These are phyloP conservation scores for Eulemur rubriventer DNA, from an alignment of 2,797 vertebrate species.

Conservation along the genomic window DNA sequence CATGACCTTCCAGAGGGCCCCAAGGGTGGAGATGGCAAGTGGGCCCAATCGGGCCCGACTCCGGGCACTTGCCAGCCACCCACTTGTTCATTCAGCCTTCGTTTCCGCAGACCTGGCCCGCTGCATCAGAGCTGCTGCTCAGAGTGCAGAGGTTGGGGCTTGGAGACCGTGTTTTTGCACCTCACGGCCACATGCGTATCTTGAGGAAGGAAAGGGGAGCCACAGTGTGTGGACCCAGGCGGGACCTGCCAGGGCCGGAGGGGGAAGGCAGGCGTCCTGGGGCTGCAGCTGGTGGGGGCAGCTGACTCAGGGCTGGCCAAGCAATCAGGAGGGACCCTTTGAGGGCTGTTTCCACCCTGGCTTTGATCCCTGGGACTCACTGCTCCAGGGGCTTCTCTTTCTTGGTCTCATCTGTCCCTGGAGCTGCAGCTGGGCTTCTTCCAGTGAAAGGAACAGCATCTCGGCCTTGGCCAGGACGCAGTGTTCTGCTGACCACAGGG, in stretches of 20 bases:
- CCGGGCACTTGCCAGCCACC: accelerated
- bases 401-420: neutral
- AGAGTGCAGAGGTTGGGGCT: neutral
- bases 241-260: neutral
- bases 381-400: neutral
- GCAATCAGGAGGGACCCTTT: neutral
- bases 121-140: neutral
- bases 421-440: neutral
- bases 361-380: neutral
- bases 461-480: neutral
- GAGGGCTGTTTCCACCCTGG: neutral
- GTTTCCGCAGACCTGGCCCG: neutral
- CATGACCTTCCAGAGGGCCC: neutral
- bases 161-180: neutral
- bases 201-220: neutral
- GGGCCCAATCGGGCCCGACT: neutral
- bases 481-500: neutral
- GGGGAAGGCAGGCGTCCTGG: accelerated
- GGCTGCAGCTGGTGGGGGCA: too few species aligned
- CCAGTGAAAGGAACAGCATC: neutral
- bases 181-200: neutral
- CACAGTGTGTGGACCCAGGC: neutral
- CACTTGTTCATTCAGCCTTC: too few species aligned
- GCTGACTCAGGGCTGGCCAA: neutral
- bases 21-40: neutral